Evolutionary conservation across 1,140 invertebrate species (phyloP).

Genomic region (Pogonomyrmex californicus): DNA sequence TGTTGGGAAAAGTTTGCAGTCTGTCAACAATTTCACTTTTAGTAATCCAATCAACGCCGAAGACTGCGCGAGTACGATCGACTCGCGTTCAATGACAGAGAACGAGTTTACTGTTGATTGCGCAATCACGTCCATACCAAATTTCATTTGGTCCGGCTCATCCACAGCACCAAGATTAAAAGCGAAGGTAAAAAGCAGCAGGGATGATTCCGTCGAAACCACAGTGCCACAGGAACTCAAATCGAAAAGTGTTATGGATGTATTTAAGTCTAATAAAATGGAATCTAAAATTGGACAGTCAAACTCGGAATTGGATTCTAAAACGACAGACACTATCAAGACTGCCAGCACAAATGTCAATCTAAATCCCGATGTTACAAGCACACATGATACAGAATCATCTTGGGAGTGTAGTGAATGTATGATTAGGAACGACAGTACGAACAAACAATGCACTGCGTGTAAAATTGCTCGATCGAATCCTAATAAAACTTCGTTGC

Average conservation of each 20-base stretch:
- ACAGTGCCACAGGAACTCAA: constrained; percentile 74
- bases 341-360: background rate
- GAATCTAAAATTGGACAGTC: constrained; percentile 15
- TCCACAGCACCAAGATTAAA: constrained; percentile 79
- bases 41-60: constrained; percentile 85
- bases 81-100: constrained; percentile 20
- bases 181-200: constrained; percentile 73
- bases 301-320: background rate
- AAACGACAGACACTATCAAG: constrained; percentile 6
- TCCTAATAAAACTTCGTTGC: constrained; percentile 49
- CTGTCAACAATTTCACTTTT: constrained; percentile 88
- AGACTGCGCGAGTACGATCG: constrained; percentile 56
- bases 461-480: constrained; percentile 79
- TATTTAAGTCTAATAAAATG: constrained; percentile 58
- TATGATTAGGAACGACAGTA: constrained; percentile 81
- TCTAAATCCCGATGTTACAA: background rate
- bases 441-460: constrained; percentile 79
- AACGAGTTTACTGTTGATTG: constrained; percentile 54
- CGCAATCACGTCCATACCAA: constrained; percentile 65
- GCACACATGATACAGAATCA: background rate
- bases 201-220: constrained; percentile 43
- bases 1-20: constrained; percentile 77
- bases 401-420: constrained; percentile 87
- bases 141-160: constrained; percentile 81
- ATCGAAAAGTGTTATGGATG: constrained; percentile 82